A percentile compares a stretch with the other conserved stretches of the same genome.
phyloP scores from a whole-genome alignment of 2,888 invertebrate species.

The Acanthosoma haemorrhoidale region DNA sequence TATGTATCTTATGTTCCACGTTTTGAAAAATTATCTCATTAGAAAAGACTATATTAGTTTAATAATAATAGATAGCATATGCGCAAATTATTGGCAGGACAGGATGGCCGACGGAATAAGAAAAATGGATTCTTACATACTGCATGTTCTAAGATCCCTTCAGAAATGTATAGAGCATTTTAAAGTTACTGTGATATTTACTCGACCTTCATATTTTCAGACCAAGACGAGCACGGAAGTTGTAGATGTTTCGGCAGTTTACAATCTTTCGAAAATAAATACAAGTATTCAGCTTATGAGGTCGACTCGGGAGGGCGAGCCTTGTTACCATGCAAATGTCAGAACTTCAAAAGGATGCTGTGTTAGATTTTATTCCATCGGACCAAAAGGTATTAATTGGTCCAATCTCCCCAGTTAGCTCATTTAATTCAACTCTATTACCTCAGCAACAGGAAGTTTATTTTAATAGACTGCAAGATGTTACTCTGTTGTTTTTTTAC shows the following conservation, averaged over 20 bases:
- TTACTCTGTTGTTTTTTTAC: too few species aligned
- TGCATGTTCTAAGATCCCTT: constrained; percentile 46
- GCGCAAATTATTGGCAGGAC: constrained; percentile 52
- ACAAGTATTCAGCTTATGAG: constrained; percentile 21
- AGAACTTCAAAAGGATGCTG: not conserved
- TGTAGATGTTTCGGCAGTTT: constrained; percentile 18
- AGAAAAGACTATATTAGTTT: constrained; percentile 48
- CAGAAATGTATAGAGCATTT: constrained; percentile 51
- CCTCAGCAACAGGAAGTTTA: too few species aligned
- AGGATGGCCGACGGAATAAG: constrained; percentile 39
- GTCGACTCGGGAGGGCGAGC: not conserved
- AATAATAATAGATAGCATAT: constrained; percentile 50
- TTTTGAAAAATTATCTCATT: constrained; percentile 47
- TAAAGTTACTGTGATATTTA: constrained; percentile 52
- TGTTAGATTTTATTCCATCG: not conserved
- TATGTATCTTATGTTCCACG: constrained; percentile 45
- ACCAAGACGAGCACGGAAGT: constrained; percentile 32
- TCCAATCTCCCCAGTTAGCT: too few species aligned
- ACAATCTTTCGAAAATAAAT: constrained; percentile 23
- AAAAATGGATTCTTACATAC: constrained; percentile 43
- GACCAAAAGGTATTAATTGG: not conserved
- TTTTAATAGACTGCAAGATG: too few species aligned
- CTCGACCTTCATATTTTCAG: constrained; percentile 51
- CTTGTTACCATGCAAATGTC: not conserved
- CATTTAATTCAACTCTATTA: too few species aligned